Evolutionary conservation across 2,888 invertebrate species (phyloP).

Genomic region (Lasioglossum pauxillum): DNA sequence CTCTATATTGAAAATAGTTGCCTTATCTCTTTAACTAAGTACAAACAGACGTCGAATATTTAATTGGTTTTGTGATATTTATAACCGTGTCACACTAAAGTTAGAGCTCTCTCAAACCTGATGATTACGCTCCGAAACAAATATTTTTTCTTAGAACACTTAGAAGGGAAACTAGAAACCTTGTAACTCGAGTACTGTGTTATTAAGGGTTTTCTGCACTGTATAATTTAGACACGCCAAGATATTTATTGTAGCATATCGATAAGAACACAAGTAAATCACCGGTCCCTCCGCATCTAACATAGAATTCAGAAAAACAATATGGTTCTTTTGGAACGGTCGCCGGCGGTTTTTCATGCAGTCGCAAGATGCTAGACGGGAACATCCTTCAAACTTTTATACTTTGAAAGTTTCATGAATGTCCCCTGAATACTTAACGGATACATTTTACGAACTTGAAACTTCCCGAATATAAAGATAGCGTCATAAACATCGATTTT

Average conservation of each 20-base stretch:
- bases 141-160: not conserved
- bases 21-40: not conserved
- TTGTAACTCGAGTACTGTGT: not conserved
- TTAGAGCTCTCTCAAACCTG: not conserved
- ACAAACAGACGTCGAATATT: not conserved
- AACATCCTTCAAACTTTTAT: conserved; percentile 12
- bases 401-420: conserved; percentile 7
- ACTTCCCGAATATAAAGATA: conserved; percentile 7
- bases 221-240: not conserved
- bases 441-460: conserved; percentile 3
- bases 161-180: conserved; percentile 2
- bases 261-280: not conserved
- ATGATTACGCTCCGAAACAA: not conserved
- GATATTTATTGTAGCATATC: not conserved
- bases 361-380: not conserved
- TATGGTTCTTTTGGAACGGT: not conserved
- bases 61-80: not conserved
- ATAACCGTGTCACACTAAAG: not conserved
- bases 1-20: no score
- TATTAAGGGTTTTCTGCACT: no score
- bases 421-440: conserved; percentile 1
- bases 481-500: not conserved
- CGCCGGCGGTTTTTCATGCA: not conserved
- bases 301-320: not conserved
- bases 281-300: not conserved